phyloP scores from a whole-genome alignment of 2,797 vertebrate species.

The Manis crassicaudata region DNA sequence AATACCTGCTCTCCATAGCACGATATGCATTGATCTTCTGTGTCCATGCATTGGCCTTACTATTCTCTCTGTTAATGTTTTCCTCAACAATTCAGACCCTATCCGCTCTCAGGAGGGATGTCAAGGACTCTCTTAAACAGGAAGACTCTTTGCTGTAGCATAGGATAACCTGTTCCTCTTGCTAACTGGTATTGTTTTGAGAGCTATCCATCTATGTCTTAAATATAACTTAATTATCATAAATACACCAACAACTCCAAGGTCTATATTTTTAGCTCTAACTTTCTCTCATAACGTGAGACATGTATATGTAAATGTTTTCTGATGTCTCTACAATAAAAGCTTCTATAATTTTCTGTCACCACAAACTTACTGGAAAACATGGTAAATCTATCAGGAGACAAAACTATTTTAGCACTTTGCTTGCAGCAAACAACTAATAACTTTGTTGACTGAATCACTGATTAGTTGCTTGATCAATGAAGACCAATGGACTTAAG shows the following conservation, averaged over 20 bases:
- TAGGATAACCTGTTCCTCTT: background rate
- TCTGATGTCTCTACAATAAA: background rate
- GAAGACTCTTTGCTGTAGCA: background rate
- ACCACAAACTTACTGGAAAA: background rate
- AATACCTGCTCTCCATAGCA: background rate
- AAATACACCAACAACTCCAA: background rate
- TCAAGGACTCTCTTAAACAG: background rate
- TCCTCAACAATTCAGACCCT: background rate
- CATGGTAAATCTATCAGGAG: background rate
- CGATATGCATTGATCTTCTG: too few species aligned
- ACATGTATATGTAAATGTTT: background rate
- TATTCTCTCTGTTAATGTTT: background rate
- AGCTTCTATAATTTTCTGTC: background rate
- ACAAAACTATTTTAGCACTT: background rate
- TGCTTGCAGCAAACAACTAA: background rate
- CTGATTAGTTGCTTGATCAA: background rate
- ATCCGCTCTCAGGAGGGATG: background rate
- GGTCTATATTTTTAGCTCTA: background rate
- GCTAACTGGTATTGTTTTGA: background rate
- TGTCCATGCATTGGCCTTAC: background rate
- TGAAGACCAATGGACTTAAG: background rate
- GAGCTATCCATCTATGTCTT: background rate
- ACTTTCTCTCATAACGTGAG: background rate
- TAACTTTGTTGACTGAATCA: background rate
- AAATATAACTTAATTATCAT: background rate